Conservation (phyloP, 2,888 invertebrate genomes). For the Cyrtodaria siliqua region DNA sequence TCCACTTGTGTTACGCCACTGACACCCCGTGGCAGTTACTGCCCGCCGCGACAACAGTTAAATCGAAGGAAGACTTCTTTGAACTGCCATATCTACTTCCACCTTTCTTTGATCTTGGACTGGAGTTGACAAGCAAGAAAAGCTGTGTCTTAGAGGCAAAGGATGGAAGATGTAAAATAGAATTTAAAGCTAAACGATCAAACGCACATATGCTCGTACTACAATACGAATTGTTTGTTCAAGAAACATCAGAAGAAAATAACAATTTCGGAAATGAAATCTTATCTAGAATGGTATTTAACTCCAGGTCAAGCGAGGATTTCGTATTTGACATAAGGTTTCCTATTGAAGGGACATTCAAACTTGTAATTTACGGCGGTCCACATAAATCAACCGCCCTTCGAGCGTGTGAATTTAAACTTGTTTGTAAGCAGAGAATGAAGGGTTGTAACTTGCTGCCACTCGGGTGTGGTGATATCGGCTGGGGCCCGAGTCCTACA, state of each 20-base stretch:
- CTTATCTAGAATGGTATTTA: conserved; percentile 55
- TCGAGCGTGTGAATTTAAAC: conserved; percentile 56
- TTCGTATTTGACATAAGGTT: conserved; percentile 59
- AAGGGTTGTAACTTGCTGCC: conserved; percentile 40
- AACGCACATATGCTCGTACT: conserved; percentile 58
- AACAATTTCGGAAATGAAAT: neutral
- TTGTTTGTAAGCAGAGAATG: conserved; percentile 41
- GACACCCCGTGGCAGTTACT: conserved; percentile 53
- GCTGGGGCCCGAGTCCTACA: conserved; percentile 64
- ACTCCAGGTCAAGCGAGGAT: conserved; percentile 50
- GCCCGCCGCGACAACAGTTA: neutral
- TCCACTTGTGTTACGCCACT: conserved; percentile 41
- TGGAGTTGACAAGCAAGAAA: conserved; percentile 33
- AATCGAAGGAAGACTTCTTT: conserved; percentile 30
- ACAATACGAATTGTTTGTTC: conserved; percentile 54
- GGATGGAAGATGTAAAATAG: conserved; percentile 42
- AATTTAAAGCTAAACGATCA: conserved; percentile 41
- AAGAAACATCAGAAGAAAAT: conserved; percentile 27
- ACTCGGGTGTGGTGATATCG: conserved; percentile 42
- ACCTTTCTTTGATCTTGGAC: conserved; percentile 53
- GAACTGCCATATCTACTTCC: conserved; percentile 45
- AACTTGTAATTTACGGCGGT: conserved; percentile 59
- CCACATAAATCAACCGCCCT: conserved; percentile 46
- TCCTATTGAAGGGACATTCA: conserved; percentile 52
- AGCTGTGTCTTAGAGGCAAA: conserved; percentile 33